phyloP scores from a whole-genome alignment of 2,113 vertebrate genomes.

The human (Homo sapiens) region GRCh38 chr3:145129001-145129500 shows the following conservation, averaged over 20 bases:
- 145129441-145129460: background rate
- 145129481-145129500: background rate
- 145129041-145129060: background rate
- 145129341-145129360: background rate
- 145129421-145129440: background rate
- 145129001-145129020: background rate
- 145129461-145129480: background rate
- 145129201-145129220: background rate
- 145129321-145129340: background rate
- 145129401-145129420: background rate
- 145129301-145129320: background rate
- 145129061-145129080: background rate
- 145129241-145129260: background rate
- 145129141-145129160: background rate
- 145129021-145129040: background rate
- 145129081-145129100: background rate
- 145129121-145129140: background rate
- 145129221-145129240: background rate
- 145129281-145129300: background rate
- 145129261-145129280: background rate
- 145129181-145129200: background rate
- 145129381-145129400: background rate
- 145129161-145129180: background rate
- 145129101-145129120: background rate
- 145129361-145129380: background rate